Evolutionary conservation across 2,888 invertebrate species (phyloP).

Genomic region (Dicyrtomina minuta): DNA sequence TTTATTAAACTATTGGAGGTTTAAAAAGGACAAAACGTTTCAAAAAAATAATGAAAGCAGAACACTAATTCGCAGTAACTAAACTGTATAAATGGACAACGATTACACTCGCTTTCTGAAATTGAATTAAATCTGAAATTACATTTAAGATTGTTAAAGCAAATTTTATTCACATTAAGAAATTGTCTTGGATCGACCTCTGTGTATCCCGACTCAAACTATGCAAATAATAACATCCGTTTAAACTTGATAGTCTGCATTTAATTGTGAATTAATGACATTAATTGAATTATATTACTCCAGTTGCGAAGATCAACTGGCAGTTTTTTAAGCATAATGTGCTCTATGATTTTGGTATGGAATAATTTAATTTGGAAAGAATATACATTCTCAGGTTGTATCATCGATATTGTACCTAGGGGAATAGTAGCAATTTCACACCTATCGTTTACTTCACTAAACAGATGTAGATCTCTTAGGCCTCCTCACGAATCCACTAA

Average conservation of each 20-base stretch:
- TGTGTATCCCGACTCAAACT: slow-evolving; percentile 22
- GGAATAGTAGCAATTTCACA: slow-evolving; percentile 3
- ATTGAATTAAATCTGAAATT: neutral
- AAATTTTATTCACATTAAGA: slow-evolving; percentile 5
- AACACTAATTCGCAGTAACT: neutral
- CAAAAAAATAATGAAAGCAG: neutral
- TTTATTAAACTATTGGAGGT: too few species aligned
- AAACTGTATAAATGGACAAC: neutral
- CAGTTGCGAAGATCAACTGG: slow-evolving; percentile 3
- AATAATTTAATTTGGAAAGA: slow-evolving; percentile 34
- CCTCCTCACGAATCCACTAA: slow-evolving; percentile 28
- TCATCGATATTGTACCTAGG: slow-evolving; percentile 9
- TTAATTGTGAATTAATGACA: slow-evolving; percentile 29
- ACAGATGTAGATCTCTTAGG: slow-evolving; percentile 15
- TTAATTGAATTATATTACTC: slow-evolving; percentile 14
- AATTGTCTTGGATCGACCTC: neutral
- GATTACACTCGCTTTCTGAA: neutral
- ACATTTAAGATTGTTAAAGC: too few species aligned
- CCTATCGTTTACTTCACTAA: neutral
- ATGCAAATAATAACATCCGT: slow-evolving; percentile 13
- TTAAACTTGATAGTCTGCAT: slow-evolving; percentile 13
- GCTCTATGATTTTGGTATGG: neutral
- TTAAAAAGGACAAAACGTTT: neutral
- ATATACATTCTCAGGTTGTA: slow-evolving; percentile 24
- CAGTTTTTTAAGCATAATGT: slow-evolving; percentile 8